Base-by-base conservation (phyloP, 2,797 vertebrate genomes). In the Pelodytes ibericus region DNA sequence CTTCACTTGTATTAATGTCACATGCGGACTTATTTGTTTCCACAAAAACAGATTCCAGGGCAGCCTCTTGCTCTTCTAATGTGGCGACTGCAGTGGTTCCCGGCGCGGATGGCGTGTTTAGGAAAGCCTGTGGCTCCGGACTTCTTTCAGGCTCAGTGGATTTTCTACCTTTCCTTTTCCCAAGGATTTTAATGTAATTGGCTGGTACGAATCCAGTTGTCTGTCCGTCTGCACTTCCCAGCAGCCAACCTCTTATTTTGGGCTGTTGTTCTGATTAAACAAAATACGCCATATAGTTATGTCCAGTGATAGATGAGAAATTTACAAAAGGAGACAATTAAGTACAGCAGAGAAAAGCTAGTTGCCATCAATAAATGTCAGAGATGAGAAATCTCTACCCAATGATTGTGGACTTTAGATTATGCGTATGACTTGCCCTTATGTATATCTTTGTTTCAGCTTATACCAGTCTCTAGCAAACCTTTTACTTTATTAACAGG, bases 131-230 rank as follows among this genome's bases (percentile, higher is more conserved):
- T 63, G 88, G 86, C 84, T 92, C 89, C n/a, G 5, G 91, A 84
- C 79, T 85, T 91, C 82, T 92, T 93, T 92, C 94, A 79, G 83
- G 77, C 81, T 94, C 94, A 1, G 85, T 71, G 0, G 91, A 89
- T 87, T 89, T 96, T 53, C 89, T 92, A 56, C 95, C 98, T 89
- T 91, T 94, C 87, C 96, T 94, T 88, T 93, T 98, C 64, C 96
- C 95, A 29, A 99, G 92, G 84, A 99, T 90, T 90, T 94, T 96
- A 72, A 99, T 91, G 24, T 98, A 97, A 89, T 97, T 99, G 80
- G 96, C 95, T 24, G 97, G 97, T 79, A 98, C 90, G 0, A 99
- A 94, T 83, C 97, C 96, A 10, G 93, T 93, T 70, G 93, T 93
- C 82, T 95, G 95, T 39, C 95, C 94, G n/a, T 97, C 95, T 1